Conservation (phyloP, 2,888 invertebrate species). For the Plutella xylostella region DNA sequence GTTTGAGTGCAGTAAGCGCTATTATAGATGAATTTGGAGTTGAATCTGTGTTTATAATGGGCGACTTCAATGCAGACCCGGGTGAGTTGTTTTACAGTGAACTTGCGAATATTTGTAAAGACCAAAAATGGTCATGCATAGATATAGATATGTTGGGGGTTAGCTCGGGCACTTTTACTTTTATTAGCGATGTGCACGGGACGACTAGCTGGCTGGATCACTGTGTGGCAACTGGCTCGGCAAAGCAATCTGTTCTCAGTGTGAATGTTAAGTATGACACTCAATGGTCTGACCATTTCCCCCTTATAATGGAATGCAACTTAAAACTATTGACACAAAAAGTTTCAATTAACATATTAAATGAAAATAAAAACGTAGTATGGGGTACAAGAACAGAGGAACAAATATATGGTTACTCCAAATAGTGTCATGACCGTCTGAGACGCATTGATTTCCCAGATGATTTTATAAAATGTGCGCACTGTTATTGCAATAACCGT, state of each 20-base stretch:
- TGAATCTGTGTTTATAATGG: constrained; percentile 1
- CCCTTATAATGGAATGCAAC: constrained; percentile 12
- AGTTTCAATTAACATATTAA: background rate
- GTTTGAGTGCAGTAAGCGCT: too few relatives aligned
- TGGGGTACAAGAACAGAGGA: background rate
- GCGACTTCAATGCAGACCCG: constrained; percentile 3
- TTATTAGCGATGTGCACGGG: background rate
- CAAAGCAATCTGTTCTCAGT: background rate
- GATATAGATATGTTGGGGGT: background rate
- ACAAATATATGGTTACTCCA: background rate
- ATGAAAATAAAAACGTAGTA: background rate
- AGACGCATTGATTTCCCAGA: background rate
- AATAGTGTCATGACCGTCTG: background rate
- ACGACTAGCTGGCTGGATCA: constrained; percentile 5
- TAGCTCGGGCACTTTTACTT: background rate
- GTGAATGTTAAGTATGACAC: constrained; percentile 10
- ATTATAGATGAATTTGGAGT: background rate
- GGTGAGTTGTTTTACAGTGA: constrained; percentile 8
- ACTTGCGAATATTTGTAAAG: background rate
- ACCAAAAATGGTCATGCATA: background rate
- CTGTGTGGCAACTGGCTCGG: constrained; percentile 11
- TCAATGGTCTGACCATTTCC: constrained; percentile 14
- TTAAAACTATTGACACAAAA: background rate
- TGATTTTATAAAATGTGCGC: background rate
- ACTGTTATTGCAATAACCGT: background rate